phyloP scores from a whole-genome alignment of 1,140 invertebrate genomes.

The Vollenhovia emeryi region DNA sequence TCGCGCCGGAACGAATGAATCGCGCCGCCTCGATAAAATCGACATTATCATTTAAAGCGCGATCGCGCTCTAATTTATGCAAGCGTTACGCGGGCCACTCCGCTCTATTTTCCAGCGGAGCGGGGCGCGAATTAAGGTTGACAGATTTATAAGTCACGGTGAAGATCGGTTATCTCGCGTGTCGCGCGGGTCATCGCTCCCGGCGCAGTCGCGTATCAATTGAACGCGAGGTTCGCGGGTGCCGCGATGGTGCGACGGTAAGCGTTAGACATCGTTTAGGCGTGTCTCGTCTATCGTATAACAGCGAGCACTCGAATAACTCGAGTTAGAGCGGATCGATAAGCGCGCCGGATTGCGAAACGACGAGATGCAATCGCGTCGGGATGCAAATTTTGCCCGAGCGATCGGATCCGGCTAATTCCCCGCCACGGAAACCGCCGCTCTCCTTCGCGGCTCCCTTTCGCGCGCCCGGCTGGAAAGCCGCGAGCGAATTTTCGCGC shows the following conservation, averaged over 20 bases:
- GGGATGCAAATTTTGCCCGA: background rate
- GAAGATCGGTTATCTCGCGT: conserved; percentile 18
- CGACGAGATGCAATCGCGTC: background rate
- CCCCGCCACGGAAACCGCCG: no score
- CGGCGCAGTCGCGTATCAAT: no score
- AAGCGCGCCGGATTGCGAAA: background rate
- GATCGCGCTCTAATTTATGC: background rate
- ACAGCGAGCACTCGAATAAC: background rate
- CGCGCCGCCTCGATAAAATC: background rate
- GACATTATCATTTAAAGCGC: background rate
- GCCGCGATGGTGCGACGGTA: background rate
- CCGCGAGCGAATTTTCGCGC: conserved; percentile 33
- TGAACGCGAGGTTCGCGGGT: background rate
- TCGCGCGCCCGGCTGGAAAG: background rate
- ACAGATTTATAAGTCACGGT: conserved; percentile 51
- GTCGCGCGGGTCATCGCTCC: background rate
- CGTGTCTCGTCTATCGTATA: background rate
- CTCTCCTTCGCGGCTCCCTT: background rate
- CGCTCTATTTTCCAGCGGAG: background rate
- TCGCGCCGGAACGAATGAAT: background rate
- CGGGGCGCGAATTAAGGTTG: conserved; percentile 13
- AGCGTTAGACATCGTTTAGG: background rate
- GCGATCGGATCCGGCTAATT: no score
- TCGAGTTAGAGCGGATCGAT: background rate
- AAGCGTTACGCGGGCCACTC: background rate